A percentile compares a stretch with the other conserved stretches of the same genome.
These are phyloP conservation scores for Sebastes umbrosus DNA, from an alignment of 2,797 vertebrate species.

Conservation along the genomic window DNA sequence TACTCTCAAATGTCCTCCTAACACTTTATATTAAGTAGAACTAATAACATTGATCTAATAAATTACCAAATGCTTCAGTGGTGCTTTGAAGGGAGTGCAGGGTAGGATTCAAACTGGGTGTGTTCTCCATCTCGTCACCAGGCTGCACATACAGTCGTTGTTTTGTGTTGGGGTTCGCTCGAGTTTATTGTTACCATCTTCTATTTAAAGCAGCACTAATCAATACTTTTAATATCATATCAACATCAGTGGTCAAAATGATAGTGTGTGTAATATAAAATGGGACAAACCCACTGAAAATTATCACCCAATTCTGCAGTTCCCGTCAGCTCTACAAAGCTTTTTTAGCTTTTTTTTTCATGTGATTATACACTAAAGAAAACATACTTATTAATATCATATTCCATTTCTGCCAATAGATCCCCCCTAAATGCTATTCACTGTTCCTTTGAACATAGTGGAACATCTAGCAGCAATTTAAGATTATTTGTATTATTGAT, in stretches of 20 bases:
- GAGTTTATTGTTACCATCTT: not conserved
- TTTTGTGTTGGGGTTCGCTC: not conserved
- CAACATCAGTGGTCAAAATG: not conserved
- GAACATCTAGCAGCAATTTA: not conserved
- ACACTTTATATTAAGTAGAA: constrained; percentile 76
- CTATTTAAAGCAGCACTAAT: not conserved
- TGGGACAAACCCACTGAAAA: not conserved
- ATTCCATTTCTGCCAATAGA: no score
- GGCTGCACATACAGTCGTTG: not conserved
- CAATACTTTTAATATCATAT: not conserved
- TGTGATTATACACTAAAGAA: no score
- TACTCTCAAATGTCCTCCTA: constrained; percentile 73
- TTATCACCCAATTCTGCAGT: no score
- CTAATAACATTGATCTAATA: constrained; percentile 78
- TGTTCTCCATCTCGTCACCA: constrained; percentile 13
- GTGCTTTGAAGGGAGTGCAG: constrained; percentile 47
- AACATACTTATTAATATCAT: no score
- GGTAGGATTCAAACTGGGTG: constrained; percentile 20
- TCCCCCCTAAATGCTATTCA: no score
- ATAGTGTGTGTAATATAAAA: not conserved
- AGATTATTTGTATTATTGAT: not conserved
- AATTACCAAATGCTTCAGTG: constrained; percentile 62
- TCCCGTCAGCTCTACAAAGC: not conserved
- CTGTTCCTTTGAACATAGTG: no score
- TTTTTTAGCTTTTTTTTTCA: no score